Percentiles rank a stretch among this genome's conserved stretches.
Evolutionary conservation across 2,113 vertebrate genomes (phyloP).

Genomic region (Gallinago jamesoni): DNA sequence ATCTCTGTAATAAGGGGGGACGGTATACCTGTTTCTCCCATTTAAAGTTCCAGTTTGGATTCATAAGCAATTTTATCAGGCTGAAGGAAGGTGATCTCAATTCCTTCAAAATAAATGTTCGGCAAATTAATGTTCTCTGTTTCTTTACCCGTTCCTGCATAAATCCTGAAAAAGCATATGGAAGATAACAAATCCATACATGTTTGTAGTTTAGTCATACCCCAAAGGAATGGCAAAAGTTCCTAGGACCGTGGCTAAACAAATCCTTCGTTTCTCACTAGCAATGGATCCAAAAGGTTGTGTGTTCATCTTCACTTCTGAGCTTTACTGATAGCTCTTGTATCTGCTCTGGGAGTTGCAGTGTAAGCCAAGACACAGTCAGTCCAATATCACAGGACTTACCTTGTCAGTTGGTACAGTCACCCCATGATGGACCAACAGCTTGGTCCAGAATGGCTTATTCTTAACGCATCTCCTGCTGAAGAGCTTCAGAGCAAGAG

Average conservation of each 20-base stretch:
- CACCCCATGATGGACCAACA: background rate
- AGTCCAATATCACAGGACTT: background rate
- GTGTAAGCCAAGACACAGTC: background rate
- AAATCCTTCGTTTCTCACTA: background rate
- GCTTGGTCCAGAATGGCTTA: background rate
- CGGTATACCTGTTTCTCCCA: background rate
- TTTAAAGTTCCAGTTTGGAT: background rate
- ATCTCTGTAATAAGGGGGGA: background rate
- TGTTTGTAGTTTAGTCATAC: background rate
- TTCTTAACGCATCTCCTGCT: background rate
- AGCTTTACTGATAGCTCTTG: background rate
- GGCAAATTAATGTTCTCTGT: slow-evolving; percentile 6
- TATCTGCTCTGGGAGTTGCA: background rate
- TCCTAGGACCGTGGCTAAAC: background rate
- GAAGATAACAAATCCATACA: background rate
- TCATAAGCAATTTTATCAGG: background rate
- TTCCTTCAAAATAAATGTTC: slow-evolving; percentile 3
- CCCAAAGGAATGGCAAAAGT: background rate
- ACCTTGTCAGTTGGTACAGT: background rate
- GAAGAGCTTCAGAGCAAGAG: background rate
- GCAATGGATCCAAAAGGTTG: background rate
- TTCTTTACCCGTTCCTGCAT: background rate
- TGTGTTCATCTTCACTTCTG: background rate
- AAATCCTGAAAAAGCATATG: background rate
- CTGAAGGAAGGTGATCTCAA: slow-evolving; percentile 18